phyloP scores from a whole-genome alignment of 2,113 vertebrate species.

The Mastomys coucha region DNA sequence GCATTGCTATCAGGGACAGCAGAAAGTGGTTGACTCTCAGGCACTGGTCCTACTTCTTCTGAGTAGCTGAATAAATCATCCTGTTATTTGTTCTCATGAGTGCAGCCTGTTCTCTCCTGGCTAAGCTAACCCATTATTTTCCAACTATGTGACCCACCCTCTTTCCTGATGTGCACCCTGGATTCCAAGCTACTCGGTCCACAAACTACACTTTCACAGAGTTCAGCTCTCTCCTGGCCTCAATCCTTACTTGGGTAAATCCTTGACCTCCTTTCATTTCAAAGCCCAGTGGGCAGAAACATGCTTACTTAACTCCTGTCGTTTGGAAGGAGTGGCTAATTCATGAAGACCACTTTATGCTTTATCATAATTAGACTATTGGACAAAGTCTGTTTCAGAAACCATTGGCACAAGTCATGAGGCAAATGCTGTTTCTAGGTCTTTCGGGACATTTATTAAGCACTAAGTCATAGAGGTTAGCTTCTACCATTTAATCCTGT shows the following conservation, averaged over 20 bases:
- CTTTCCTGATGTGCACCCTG: accelerated
- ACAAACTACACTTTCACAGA: background rate
- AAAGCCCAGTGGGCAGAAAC: background rate
- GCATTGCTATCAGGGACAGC: background rate
- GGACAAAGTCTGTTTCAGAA: background rate
- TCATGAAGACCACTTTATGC: background rate
- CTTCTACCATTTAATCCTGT: background rate
- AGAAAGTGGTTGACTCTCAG: background rate
- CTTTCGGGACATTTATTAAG: background rate
- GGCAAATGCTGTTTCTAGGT: background rate
- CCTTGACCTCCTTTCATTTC: background rate
- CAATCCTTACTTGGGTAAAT: background rate
- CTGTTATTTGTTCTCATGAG: background rate
- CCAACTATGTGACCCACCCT: background rate
- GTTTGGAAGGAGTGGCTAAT: background rate
- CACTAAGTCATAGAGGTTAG: background rate
- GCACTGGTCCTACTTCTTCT: background rate
- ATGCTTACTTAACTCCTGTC: background rate
- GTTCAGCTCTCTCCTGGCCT: background rate
- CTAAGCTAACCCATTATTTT: background rate
- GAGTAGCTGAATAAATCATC: too few relatives aligned
- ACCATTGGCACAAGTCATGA: background rate
- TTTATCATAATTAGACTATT: background rate
- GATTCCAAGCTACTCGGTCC: background rate
- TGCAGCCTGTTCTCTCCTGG: background rate